Base-by-base conservation (phyloP, 1,140 invertebrate species). In the Branchinecta lynchi region DNA sequence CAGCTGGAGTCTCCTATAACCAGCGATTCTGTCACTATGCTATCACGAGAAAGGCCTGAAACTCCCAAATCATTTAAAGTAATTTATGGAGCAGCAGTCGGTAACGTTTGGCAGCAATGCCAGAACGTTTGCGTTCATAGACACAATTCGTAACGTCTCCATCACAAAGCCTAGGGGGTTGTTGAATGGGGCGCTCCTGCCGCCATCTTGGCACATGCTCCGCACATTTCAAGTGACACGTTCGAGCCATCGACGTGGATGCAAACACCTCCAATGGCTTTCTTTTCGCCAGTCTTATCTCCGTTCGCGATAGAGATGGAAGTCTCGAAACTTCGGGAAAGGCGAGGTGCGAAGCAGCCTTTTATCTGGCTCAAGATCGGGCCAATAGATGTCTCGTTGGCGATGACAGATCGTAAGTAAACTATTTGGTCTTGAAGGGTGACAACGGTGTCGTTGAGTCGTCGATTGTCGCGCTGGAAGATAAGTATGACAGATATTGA, bases 181-280 rank as follows among this genome's bases (percentile, higher is more conserved):
- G 17, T 60, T 60, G 51, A 15, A 20, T 60, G 51, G 1, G 51
- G 51, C 12, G 51, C 51, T 15, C 51, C 51, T 15, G 12, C 17
- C 17, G 51, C 12, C 51, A 8, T 66, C 65, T 71, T 45, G 15
- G 71, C 67, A 65, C 71, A 72, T 21, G 67, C 68, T 17, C 65
- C 45, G 32, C 72, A 72, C 67, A 72, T 68, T 45, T 71, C 66
- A 46, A 72, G 45, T 7, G 70, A 71, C 8, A 70, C 44, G 9
- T 71, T 8, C 32, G 51, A 66, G 10, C 72, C 72, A 20, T 71
- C 70, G 8, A 72, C 72, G 67, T 72, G 72, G 43, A 72, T 66
- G 44, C 72, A 72, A n/a, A 72, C 32, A 7, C 72, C 72, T 45
- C 70, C 72, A 12, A 70, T 67, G 2, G 67, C 68, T 66, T 69